phyloP scores from a whole-genome alignment of 1,140 invertebrate genomes.

The Brachionus plicatilis region DNA sequence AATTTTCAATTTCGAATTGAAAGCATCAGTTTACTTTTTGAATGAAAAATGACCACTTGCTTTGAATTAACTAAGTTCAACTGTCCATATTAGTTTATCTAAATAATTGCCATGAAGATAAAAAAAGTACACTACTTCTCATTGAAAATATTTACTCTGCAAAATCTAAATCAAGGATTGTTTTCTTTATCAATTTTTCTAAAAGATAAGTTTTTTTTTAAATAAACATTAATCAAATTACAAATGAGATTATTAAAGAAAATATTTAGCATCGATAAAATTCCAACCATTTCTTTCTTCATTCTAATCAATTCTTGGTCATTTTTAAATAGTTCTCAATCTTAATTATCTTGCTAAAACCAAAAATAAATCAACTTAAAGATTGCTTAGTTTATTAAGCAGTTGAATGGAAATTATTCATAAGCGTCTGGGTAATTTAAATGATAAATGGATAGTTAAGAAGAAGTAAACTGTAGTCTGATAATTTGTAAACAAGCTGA shows the following conservation, averaged over 20 bases:
- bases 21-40: background rate
- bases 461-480: background rate
- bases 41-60: slow-evolving; percentile 4
- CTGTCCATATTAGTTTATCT: background rate
- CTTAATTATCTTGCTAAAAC: background rate
- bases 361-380: background rate
- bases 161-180: background rate
- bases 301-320: slow-evolving; percentile 1
- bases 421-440: background rate
- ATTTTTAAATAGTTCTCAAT: slow-evolving; percentile 32
- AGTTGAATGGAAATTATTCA: background rate
- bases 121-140: background rate
- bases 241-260: background rate
- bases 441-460: background rate
- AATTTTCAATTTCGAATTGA: background rate
- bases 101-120: background rate
- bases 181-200: background rate
- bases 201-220: background rate
- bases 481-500: background rate
- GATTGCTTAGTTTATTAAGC: background rate
- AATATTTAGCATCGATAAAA: slow-evolving; percentile 11
- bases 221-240: slow-evolving; percentile 32
- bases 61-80: background rate
- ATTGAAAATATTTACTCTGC: background rate
- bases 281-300: background rate